Evolutionary conservation across 2,888 invertebrate species (phyloP).

Genomic region (Seira musarum): DNA sequence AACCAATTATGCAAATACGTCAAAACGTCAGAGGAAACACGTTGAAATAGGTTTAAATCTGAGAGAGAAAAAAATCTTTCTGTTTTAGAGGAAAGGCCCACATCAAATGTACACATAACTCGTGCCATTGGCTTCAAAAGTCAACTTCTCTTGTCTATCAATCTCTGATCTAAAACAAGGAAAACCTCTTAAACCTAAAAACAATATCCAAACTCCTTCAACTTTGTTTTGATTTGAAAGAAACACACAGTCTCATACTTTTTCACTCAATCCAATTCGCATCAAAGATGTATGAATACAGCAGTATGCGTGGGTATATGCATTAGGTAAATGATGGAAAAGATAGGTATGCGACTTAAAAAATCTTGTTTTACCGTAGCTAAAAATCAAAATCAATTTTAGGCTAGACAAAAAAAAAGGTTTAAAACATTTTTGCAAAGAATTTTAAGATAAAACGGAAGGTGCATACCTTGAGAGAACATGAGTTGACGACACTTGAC

Average conservation of each 20-base stretch:
- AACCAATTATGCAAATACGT: not conserved
- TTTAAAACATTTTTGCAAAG: not conserved
- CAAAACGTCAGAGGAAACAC: not conserved
- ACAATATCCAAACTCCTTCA: not conserved
- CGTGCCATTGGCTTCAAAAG: not conserved
- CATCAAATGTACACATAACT: not conserved
- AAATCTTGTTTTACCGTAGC: too few relatives aligned
- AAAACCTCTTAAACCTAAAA: slow-evolving; percentile 7
- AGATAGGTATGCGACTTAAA: too few relatives aligned
- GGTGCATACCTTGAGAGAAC: not conserved
- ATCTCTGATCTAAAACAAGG: not conserved
- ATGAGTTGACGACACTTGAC: not conserved
- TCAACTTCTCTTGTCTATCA: not conserved
- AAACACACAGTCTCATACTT: not conserved
- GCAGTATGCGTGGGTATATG: too few relatives aligned
- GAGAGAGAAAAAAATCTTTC: not conserved
- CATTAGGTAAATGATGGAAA: too few relatives aligned
- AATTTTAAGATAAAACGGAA: not conserved
- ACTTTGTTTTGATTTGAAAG: not conserved
- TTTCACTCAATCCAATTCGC: too few relatives aligned
- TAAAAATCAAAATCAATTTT: not conserved
- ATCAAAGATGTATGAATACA: too few relatives aligned
- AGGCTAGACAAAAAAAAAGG: not conserved
- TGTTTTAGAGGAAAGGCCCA: not conserved
- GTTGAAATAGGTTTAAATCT: not conserved